Base-by-base conservation (phyloP, 2,888 invertebrate genomes). In the Thera obeliscata region DNA sequence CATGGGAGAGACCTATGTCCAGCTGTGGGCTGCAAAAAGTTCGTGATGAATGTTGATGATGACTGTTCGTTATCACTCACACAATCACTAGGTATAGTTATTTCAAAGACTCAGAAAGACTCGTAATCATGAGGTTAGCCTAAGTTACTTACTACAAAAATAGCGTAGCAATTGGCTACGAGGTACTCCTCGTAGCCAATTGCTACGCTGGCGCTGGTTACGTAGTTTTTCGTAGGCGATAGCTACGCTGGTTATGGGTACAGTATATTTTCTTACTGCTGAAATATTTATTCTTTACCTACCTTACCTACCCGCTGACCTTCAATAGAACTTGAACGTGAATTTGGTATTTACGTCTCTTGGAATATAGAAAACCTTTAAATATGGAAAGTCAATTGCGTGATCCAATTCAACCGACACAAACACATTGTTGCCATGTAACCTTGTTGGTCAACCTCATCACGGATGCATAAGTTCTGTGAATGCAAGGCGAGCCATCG, bases 381-480 rank as follows among this genome's bases (percentile, higher is more conserved):
- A 57, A 61, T 56, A 61, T 57, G 54, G 54, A 63, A 46, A 60
- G 22, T 12, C 6, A 57, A 64, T 57, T 56, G 56, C 61, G 38
- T 55, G 12, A 56, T 52, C 35, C 58, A 62, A 62, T 59, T 56
- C 55, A 22, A 7, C 46, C 9, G 43, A 38, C 50, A 50, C 57
- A 12, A 46, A 65, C 65, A 52, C 55, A 65, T 46, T 59, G 62
- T 63, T 66, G 35, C 52, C 33, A 7, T 56, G 60, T 66, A 66
- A 69, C 73, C 69, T 67, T 73, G 66, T 50, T 56, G 56, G 12
- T 7, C 38, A 43, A 52, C 54, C 76, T 83, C 81, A 85, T 86
- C 76, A 81, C 61, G 67, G 75, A 86, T 87, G 85, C 82, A 85
- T 83, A 79, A 77, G 81, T 79, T 86, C 81, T 72, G 70, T 78